Conservation (phyloP, 2,113 vertebrate species). For the Emydocephalus ijimae region DNA sequence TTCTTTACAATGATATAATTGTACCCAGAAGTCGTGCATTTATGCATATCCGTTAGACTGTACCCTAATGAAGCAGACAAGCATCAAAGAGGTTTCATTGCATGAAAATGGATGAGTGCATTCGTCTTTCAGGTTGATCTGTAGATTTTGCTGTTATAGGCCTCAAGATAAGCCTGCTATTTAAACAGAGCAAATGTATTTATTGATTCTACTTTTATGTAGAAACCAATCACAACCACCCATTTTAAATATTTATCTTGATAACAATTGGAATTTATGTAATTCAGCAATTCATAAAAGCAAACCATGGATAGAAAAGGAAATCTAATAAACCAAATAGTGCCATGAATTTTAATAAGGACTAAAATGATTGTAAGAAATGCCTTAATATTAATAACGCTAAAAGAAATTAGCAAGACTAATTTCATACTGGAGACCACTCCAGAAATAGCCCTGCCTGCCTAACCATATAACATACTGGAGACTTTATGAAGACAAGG, state of each 20-base stretch:
- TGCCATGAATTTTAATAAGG: neutral
- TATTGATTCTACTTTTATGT: neutral
- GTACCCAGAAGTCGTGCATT: conserved; percentile 54
- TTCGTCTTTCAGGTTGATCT: neutral
- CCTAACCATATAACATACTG: neutral
- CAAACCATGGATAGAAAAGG: neutral
- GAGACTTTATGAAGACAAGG: neutral
- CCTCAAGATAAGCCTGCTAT: neutral
- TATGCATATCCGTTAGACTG: neutral
- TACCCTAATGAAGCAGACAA: conserved; percentile 47
- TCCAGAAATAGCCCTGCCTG: neutral
- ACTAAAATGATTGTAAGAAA: neutral
- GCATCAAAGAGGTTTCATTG: neutral
- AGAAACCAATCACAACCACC: neutral
- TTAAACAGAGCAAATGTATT: neutral
- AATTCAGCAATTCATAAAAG: neutral
- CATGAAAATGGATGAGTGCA: neutral
- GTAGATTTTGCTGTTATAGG: neutral
- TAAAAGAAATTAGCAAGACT: neutral
- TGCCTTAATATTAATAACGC: neutral
- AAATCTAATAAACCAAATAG: neutral
- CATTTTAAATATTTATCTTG: neutral
- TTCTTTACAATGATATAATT: neutral
- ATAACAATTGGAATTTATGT: neutral
- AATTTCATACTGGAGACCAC: neutral